Base-by-base conservation (phyloP, 2,888 invertebrate genomes). In the Drosophila longiperda region DNA sequence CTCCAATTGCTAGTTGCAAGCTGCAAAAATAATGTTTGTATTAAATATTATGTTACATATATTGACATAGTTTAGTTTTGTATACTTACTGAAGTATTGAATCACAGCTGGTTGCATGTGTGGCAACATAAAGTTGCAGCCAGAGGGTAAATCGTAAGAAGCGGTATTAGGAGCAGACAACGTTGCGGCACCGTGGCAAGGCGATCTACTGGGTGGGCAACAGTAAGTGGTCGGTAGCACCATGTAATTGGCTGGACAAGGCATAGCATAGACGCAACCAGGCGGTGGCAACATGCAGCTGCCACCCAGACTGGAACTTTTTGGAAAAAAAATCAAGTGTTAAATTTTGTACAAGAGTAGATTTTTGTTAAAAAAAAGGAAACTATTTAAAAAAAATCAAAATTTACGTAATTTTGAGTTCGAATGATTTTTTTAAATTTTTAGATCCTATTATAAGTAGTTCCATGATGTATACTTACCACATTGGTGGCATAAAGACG, bases 61-160 rank as follows among this genome's bases (percentile, higher is more conserved):
- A 6, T 15, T 15, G 45, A 7, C 45, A 45, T 45, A 8, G 15
- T 45, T 45, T 15, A 8, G n/a, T 7, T 34, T 15, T 4, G 15
- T 53, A 32, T 12, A 52, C 62, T 60, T 54, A 66, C 65, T 26
- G 40, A 45, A n/a, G 29, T 53, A 48, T 15, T 61, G 60, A 20
- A 52, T 75, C 57, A 38, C 67, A 73, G 61, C 63, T 73, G n/a
- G 64, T 62, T 26, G 72, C 32, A 38, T 58, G 32, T 3, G 70
- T 49, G 7, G 36, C 11, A 20, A 4, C 17, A 15, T 20, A 6
- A n/a, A 11, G 0, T 4, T 26, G 26, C 20, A 29, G 11, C 26
- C 58, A 0, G 20, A 1, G 9, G 73, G 60, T 49, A 67, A 17
- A 36, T 73, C 52, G 29, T 32, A 63, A 15, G 17, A 53, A 42